A percentile compares a stretch with the other conserved stretches of the same genome.
These are phyloP conservation scores for Pristiophorus japonicus DNA, from an alignment of 2,113 vertebrate genomes.

Conservation along the genomic window DNA sequence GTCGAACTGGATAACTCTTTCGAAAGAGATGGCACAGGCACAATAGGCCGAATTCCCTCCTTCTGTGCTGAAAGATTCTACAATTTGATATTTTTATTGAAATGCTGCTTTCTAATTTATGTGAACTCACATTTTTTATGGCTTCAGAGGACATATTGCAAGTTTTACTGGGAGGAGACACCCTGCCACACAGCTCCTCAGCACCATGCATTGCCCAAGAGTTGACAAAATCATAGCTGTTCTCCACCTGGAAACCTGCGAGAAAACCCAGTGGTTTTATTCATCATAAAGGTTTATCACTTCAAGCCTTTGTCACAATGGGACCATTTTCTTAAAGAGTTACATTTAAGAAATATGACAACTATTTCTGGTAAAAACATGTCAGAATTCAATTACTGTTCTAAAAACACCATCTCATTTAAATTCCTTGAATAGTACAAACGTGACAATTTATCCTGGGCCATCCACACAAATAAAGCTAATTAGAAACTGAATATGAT, in stretches of 20 bases:
- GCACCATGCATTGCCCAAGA: slow-evolving; percentile 84
- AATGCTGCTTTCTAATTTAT: neutral
- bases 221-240: slow-evolving; percentile 84
- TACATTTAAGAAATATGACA: neutral
- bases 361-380: neutral
- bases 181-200: slow-evolving; percentile 66
- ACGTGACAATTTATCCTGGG: neutral
- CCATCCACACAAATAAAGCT: neutral
- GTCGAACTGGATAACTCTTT: neutral
- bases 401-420: neutral
- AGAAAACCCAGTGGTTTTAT: slow-evolving; percentile 37
- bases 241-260: slow-evolving; percentile 71
- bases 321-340: neutral
- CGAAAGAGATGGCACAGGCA: neutral
- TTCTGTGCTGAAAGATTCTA: neutral
- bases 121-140: slow-evolving; percentile 56
- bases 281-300: neutral
- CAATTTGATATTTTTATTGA: neutral
- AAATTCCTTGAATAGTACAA: neutral
- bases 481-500: neutral
- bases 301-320: neutral
- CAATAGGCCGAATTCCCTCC: neutral
- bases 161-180: slow-evolving; percentile 56
- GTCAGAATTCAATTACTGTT: neutral
- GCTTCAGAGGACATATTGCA: slow-evolving; percentile 69